Evolutionary conservation across 2,113 vertebrate genomes (phyloP).

Genomic region (Bothrops jararaca): DNA sequence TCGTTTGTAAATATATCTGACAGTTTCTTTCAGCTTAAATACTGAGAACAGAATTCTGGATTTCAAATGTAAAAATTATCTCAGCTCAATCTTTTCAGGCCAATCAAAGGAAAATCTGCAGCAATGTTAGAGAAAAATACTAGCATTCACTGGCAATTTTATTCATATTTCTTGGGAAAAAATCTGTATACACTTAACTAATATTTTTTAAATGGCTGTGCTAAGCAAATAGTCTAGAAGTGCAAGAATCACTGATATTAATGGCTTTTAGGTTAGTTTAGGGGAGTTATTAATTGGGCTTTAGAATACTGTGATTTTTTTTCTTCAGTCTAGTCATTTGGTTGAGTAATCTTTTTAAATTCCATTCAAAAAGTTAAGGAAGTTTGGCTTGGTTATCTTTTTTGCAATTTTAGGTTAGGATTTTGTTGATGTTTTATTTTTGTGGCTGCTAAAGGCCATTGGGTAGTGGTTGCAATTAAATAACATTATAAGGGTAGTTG

Average conservation of each 20-base stretch:
- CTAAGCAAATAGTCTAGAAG: not conserved
- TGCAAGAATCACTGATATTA: not conserved
- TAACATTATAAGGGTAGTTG: not conserved
- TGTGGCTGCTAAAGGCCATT: not conserved
- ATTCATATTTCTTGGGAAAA: not conserved
- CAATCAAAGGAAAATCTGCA: not conserved
- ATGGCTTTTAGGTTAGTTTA: not conserved
- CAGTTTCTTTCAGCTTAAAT: not conserved
- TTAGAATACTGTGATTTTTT: not conserved
- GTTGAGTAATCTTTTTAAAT: not conserved
- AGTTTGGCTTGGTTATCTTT: not conserved
- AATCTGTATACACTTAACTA: not conserved
- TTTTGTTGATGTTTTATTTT: not conserved
- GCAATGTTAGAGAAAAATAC: not conserved
- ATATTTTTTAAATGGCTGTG: not conserved
- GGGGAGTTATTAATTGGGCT: not conserved
- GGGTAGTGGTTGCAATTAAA: not conserved
- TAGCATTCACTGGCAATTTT: not conserved
- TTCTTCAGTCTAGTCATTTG: not conserved
- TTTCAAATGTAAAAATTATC: not conserved
- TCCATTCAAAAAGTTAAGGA: not conserved
- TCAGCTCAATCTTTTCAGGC: not conserved
- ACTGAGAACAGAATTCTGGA: not conserved
- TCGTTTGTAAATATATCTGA: not conserved
- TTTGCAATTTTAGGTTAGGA: not conserved